Conservation (phyloP, 2,888 invertebrate species). For the Eremobia ochroleuca region DNA sequence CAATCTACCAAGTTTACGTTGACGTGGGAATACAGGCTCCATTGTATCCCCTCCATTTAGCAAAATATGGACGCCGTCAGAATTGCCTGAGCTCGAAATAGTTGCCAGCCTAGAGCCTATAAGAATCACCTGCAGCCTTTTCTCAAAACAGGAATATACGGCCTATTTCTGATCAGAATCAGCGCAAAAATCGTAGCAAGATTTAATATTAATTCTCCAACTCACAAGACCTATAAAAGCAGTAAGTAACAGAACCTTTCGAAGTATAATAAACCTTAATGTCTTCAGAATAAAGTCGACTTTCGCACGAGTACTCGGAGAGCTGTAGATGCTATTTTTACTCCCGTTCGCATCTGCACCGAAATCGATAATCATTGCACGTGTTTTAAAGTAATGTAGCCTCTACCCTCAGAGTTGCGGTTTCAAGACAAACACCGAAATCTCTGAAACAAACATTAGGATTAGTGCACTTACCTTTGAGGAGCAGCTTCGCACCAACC, state of each 20-base stretch:
- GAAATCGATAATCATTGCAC: constrained; percentile 79
- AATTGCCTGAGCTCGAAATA: constrained; percentile 1
- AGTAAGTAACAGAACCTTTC: constrained; percentile 55
- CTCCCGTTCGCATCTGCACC: constrained; percentile 74
- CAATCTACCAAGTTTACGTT: constrained; percentile 44
- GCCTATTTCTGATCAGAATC: constrained; percentile 30
- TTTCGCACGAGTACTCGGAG: constrained; percentile 60
- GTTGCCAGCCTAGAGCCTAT: background rate
- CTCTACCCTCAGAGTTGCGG: constrained; percentile 28
- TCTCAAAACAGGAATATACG: background rate
- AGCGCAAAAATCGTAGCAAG: constrained; percentile 56
- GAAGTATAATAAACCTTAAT: constrained; percentile 66
- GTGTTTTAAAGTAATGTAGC: constrained; percentile 61
- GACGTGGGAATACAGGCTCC: constrained; percentile 56
- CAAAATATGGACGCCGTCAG: constrained; percentile 49
- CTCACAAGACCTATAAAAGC: constrained; percentile 48
- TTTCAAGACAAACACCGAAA: constrained; percentile 20
- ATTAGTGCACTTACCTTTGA: constrained; percentile 79
- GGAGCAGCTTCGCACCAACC: constrained; percentile 73
- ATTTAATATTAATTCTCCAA: constrained; percentile 62
- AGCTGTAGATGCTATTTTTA: constrained; percentile 76
- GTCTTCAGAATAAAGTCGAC: constrained; percentile 57
- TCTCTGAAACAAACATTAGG: constrained; percentile 61
- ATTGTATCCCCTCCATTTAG: constrained; percentile 55
- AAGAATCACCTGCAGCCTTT: background rate